Evolutionary conservation across 2,797 vertebrate species (phyloP).

Genomic region (Propithecus perrieri): DNA sequence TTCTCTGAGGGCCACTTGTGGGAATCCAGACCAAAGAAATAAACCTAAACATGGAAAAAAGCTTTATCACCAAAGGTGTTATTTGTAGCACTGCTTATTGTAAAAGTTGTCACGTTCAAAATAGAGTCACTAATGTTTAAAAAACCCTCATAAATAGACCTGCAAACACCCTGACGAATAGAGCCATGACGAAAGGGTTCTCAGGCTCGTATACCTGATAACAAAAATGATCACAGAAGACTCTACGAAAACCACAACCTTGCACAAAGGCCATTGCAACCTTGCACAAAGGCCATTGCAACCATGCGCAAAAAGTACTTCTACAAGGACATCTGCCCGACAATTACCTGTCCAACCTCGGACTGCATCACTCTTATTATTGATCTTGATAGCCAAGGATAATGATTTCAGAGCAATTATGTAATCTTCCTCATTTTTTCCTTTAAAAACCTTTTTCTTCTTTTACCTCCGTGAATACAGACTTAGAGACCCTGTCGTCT

Average conservation of each 20-base stretch:
- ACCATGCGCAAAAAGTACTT: not conserved
- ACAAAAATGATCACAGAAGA: not conserved
- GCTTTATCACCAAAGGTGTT: not conserved
- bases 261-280: not conserved
- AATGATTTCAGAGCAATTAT: too few relatives aligned
- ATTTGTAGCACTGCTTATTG: not conserved
- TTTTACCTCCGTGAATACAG: not conserved
- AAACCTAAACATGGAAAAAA: not conserved
- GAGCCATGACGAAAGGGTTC: not conserved
- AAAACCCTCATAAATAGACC: not conserved
- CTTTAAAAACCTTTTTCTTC: not conserved
- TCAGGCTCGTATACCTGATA: not conserved
- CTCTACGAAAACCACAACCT: not conserved
- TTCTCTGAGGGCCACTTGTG: not conserved
- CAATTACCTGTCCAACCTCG: too few relatives aligned
- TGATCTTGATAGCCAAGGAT: too few relatives aligned
- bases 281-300: not conserved
- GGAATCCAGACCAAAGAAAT: not conserved
- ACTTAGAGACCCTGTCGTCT: too few relatives aligned
- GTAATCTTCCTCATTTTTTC: not conserved
- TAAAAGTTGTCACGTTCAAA: not conserved
- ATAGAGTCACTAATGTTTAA: not conserved
- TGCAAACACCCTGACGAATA: too few relatives aligned
- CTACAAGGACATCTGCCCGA: not conserved
- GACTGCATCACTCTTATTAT: too few relatives aligned